Percentiles rank a stretch among this genome's conserved stretches.
phyloP scores from a whole-genome alignment of 1,140 invertebrate genomes.

The Alviniconcha marisindica region DNA sequence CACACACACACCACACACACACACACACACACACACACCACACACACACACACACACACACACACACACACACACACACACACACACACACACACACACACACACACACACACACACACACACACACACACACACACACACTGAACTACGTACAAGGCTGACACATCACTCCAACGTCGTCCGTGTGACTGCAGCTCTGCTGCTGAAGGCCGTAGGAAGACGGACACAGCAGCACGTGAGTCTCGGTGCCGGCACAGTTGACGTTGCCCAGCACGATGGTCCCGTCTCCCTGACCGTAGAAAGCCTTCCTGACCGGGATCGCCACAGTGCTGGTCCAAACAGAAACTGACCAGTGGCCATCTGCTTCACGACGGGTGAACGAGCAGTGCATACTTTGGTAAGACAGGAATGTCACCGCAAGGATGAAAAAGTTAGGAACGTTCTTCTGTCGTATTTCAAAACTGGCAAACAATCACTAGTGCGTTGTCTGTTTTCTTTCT shows the following conservation, averaged over 20 bases:
- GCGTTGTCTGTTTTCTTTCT: no score
- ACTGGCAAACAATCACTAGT: no score
- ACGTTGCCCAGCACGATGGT: slow-evolving; percentile 25
- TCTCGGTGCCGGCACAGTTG: slow-evolving; percentile 45
- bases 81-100: background rate
- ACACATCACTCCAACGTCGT: no score
- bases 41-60: background rate
- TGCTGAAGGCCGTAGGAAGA: no score
- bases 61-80: slow-evolving; percentile 18
- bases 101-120: background rate
- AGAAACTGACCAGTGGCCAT: no score
- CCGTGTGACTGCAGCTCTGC: no score
- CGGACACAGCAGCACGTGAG: no score
- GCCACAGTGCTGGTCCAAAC: background rate
- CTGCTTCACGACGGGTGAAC: no score
- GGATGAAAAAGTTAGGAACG: no score
- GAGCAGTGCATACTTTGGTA: no score
- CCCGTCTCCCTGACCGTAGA: slow-evolving; percentile 70
- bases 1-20: slow-evolving; percentile 2
- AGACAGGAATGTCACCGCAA: no score
- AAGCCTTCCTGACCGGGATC: slow-evolving; percentile 1
- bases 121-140: background rate
- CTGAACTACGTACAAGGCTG: background rate
- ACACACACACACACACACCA: background rate
- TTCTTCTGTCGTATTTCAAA: no score